Base-by-base conservation (phyloP, 2,888 invertebrate species). In the Dione vanillae region DNA sequence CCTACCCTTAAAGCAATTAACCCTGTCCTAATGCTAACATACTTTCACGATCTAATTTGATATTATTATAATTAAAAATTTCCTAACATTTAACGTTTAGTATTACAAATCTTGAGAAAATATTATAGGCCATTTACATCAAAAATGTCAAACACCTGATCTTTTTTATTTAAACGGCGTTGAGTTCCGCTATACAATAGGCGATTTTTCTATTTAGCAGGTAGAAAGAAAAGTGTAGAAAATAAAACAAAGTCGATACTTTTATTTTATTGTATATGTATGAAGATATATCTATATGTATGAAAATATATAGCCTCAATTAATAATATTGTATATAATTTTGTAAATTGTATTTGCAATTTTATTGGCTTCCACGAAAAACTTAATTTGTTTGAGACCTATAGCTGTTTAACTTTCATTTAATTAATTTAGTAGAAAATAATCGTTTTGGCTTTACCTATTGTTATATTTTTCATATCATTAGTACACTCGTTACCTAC, bases 1-100 rank as follows among this genome's bases (percentile, higher is more conserved):
- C 59, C 59, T 59, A 59, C 9, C 43, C 35, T 43, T 43, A 65
- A 65, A 67, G 70, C 68, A 73, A 73, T 73, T 70, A 73, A 65
- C 65, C 65, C 40, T 16, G 54, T 51, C 56, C 59, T 45, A 43
- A 16, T 58, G 37, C 16, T 65, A n/a, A 40, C 54, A 43, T 59
- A 68, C 52, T 67, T 65, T 54, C 27, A 52, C 68, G 54, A 61
- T 47, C 37, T 66, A 56, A 71, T 54, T 67, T 10, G n/a, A 59
- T 20, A 59, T 59, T n/a, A 40, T 16, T 19, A 16, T 54, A 54
- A 54, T 54, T 37, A 37, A 54, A 54, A 11, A n/a, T 54, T 37
- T 37, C 16, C n/a, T 16, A 54, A 54, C 54, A 37, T 37, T 54
- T 54, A 27, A 27, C 14, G 14, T 8, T 14, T 27, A 14, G 5